Evolutionary conservation across 2,888 invertebrate species (phyloP).

Genomic region (Dicroscelio sp.): DNA sequence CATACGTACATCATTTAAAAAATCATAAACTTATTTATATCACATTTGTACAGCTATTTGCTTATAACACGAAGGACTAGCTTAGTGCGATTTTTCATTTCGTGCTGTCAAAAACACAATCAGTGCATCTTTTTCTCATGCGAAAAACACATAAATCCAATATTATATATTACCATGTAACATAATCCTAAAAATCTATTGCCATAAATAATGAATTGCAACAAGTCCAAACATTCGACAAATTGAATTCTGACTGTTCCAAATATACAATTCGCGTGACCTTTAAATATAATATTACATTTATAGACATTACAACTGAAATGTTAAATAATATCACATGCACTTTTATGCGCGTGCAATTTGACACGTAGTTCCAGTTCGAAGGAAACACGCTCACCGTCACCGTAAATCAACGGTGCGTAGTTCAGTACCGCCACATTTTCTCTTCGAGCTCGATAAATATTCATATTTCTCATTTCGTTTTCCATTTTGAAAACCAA

Average conservation of each 20-base stretch:
- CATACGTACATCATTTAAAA: conserved; percentile 64
- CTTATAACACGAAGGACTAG: conserved; percentile 89
- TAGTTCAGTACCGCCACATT: background rate
- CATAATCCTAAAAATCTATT: conserved; percentile 64
- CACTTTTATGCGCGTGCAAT: conserved; percentile 37
- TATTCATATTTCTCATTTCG: conserved; percentile 48
- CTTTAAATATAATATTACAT: conserved; percentile 59
- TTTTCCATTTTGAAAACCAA: conserved; percentile 15
- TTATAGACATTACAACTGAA: conserved; percentile 45
- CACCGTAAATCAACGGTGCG: conserved; percentile 23
- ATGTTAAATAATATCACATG: conserved; percentile 65
- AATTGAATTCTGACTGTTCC: conserved; percentile 36
- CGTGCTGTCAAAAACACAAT: conserved; percentile 64
- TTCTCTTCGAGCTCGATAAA: conserved; percentile 25
- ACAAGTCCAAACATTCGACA: conserved; percentile 34
- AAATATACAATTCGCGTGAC: conserved; percentile 33
- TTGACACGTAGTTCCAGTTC: conserved; percentile 33
- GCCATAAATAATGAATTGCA: conserved; percentile 71
- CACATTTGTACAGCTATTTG: conserved; percentile 90
- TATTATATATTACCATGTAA: conserved; percentile 62
- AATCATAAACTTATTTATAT: conserved; percentile 87
- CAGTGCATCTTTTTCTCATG: conserved; percentile 50
- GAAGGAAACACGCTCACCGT: conserved; percentile 14
- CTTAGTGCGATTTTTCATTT: conserved; percentile 84
- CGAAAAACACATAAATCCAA: conserved; percentile 46